Conservation (phyloP, 2,113 vertebrate species). For the Orcinus orca region DNA sequence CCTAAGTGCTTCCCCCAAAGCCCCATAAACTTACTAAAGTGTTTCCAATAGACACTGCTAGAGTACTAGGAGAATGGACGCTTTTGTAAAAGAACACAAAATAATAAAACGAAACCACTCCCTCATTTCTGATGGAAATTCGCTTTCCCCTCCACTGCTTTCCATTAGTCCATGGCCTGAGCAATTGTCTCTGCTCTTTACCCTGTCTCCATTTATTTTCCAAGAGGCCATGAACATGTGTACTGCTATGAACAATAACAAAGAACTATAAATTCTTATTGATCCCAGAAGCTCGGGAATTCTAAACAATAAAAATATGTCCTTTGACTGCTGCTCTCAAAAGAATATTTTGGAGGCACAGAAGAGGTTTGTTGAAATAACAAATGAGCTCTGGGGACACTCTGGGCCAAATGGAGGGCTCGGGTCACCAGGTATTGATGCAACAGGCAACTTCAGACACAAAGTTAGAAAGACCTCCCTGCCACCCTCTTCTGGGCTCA, state of each 20-base stretch:
- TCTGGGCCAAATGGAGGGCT: neutral
- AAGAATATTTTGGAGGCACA: slow-evolving; percentile 38
- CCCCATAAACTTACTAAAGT: slow-evolving; percentile 36
- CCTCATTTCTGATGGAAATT: slow-evolving; percentile 59
- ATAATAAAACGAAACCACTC: slow-evolving; percentile 49
- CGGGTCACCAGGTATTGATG: slow-evolving; percentile 38
- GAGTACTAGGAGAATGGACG: slow-evolving; percentile 11
- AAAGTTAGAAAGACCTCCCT: neutral
- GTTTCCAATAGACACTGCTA: slow-evolving; percentile 42
- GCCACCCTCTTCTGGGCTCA: neutral
- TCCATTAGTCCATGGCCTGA: slow-evolving; percentile 7
- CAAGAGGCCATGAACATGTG: slow-evolving; percentile 32
- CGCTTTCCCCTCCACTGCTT: slow-evolving; percentile 37
- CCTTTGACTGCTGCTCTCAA: slow-evolving; percentile 37
- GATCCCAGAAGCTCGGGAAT: slow-evolving; percentile 59
- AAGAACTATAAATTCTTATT: slow-evolving; percentile 66
- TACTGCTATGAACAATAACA: slow-evolving; percentile 55
- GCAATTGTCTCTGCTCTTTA: slow-evolving; percentile 47
- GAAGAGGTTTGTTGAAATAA: slow-evolving; percentile 48
- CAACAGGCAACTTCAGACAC: slow-evolving; percentile 6
- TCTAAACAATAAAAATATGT: slow-evolving; percentile 56
- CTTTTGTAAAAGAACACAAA: slow-evolving; percentile 58
- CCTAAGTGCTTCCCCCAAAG: neutral
- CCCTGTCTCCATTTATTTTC: slow-evolving; percentile 49
- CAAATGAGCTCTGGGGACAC: slow-evolving; percentile 17